phyloP scores from a whole-genome alignment of 2,888 invertebrate genomes.

The Oasisia sp. region DNA sequence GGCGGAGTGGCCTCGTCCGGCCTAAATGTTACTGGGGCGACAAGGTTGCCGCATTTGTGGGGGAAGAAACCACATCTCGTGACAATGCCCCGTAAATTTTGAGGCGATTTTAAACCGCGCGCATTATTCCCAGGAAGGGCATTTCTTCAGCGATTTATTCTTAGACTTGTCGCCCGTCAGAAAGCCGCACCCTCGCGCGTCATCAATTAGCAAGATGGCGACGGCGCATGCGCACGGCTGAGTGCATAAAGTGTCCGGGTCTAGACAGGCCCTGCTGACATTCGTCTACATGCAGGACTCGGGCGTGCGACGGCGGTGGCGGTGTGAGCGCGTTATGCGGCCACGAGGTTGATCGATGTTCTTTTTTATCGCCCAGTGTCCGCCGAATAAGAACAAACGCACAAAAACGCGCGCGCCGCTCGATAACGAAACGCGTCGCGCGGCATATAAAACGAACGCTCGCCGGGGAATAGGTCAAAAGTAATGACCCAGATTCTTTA shows the following conservation, averaged over 20 bases:
- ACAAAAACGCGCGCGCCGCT: neutral
- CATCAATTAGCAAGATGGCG: constrained; percentile 8
- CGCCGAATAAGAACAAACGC: constrained; percentile 17
- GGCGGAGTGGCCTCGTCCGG: neutral
- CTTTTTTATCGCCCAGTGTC: constrained; percentile 6
- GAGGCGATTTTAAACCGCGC: neutral
- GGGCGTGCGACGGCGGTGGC: neutral
- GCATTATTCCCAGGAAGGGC: neutral
- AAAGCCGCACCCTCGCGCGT: constrained; percentile 10
- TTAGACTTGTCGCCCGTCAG: neutral
- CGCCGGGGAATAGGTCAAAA: constrained; percentile 6
- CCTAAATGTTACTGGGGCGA: neutral
- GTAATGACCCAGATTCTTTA: neutral
- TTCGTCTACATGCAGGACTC: constrained; percentile 3
- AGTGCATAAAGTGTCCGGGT: neutral
- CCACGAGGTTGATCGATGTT: neutral
- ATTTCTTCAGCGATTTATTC: neutral
- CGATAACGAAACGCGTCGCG: neutral
- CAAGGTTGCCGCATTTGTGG: neutral
- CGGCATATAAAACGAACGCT: neutral
- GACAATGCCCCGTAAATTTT: neutral
- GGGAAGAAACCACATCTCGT: neutral
- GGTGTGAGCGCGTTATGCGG: neutral
- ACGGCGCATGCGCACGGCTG: neutral
- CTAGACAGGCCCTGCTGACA: neutral